Conservation (phyloP, 2,113 vertebrate species). For the Zapus hudsonius region DNA sequence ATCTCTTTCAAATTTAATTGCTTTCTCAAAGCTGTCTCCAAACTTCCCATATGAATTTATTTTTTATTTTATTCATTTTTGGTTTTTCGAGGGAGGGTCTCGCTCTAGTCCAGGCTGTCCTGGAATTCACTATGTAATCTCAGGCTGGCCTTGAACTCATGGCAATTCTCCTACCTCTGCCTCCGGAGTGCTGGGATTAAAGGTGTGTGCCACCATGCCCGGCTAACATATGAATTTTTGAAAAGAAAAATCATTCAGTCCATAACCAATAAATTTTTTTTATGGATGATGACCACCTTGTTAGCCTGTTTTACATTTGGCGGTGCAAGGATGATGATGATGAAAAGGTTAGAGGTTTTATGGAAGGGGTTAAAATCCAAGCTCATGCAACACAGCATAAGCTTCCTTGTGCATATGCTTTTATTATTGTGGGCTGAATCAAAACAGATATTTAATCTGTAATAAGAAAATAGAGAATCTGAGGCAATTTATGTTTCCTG, state of each 20-base stretch:
- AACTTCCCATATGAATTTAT: background rate
- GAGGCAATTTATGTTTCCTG: background rate
- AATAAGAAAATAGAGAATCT: slow-evolving; percentile 20
- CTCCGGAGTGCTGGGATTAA: no score
- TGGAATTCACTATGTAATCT: no score
- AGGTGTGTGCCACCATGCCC: no score
- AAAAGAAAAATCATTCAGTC: background rate
- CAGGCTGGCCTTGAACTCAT: no score
- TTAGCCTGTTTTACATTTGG: background rate
- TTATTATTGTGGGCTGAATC: background rate
- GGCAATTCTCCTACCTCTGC: no score
- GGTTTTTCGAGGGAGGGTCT: no score
- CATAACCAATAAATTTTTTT: background rate
- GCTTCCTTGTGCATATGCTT: background rate
- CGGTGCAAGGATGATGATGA: background rate
- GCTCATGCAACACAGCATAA: background rate
- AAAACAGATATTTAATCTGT: background rate
- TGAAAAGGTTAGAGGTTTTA: background rate
- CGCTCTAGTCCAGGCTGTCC: no score
- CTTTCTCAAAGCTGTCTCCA: background rate
- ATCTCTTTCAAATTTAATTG: background rate
- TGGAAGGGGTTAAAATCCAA: background rate
- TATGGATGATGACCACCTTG: background rate
- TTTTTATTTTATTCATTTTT: no score
- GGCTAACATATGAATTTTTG: background rate